Evolutionary conservation across 2,888 invertebrate species (phyloP).

Genomic region (Mamestra brassicae): DNA sequence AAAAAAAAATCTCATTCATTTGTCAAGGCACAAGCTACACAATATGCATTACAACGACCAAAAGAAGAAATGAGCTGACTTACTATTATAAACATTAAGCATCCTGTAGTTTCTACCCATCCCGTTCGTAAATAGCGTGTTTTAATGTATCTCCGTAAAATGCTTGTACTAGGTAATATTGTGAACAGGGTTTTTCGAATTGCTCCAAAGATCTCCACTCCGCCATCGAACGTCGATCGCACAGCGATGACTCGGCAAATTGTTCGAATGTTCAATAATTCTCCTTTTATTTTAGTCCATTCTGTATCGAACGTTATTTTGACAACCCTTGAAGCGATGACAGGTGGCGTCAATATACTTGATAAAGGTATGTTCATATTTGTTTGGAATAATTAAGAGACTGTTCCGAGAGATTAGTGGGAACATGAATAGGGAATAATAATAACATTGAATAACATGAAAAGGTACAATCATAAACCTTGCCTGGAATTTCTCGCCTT

Average conservation of each 20-base stretch:
- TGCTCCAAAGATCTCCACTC: slow-evolving; percentile 45
- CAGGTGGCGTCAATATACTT: slow-evolving; percentile 79
- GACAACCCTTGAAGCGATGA: slow-evolving; percentile 78
- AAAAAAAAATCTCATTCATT: too few species aligned
- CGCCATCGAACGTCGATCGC: slow-evolving; percentile 38
- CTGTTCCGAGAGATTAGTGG: background rate
- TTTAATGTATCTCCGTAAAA: too few species aligned
- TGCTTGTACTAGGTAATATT: too few species aligned
- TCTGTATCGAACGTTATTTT: slow-evolving; percentile 78
- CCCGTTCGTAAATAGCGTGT: too few species aligned
- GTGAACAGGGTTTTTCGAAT: slow-evolving; percentile 37
- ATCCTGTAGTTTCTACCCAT: too few species aligned
- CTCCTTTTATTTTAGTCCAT: slow-evolving; percentile 87
- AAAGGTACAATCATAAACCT: background rate
- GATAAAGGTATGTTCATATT: slow-evolving; percentile 51
- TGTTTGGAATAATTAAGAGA: slow-evolving; percentile 16
- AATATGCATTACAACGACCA: too few species aligned
- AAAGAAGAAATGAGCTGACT: too few species aligned
- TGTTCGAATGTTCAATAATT: slow-evolving; percentile 76
- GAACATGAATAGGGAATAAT: background rate
- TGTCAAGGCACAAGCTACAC: too few species aligned
- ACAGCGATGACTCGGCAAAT: slow-evolving; percentile 79
- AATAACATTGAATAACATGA: too few species aligned
- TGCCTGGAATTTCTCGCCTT: background rate
- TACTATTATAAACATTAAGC: too few species aligned